Percentiles rank a stretch among this genome's conserved stretches.
These are phyloP conservation scores for Vanacampus margaritifer DNA, from an alignment of 2,113 vertebrate species.

Conservation along the genomic window DNA sequence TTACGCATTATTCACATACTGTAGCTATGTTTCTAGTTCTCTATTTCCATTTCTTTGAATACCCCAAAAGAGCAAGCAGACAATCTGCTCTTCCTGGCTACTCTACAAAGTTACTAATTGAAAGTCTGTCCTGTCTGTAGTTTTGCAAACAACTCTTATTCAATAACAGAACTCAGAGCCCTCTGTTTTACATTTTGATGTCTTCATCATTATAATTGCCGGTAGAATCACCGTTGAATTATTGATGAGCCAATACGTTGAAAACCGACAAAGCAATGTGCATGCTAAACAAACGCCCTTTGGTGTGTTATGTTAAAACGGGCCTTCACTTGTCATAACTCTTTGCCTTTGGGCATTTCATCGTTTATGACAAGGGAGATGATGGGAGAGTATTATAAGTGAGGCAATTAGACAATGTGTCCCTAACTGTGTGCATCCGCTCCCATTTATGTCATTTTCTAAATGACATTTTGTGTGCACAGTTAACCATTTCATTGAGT, in stretches of 20 bases:
- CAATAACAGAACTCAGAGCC: slow-evolving; percentile 42
- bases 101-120: slow-evolving; percentile 67
- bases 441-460: slow-evolving; percentile 9
- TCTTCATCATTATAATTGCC: slow-evolving; percentile 69
- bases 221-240: slow-evolving; percentile 58
- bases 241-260: slow-evolving; percentile 62
- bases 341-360: slow-evolving; percentile 52
- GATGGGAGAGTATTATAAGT: slow-evolving; percentile 40
- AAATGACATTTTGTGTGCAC: neutral
- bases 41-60: slow-evolving; percentile 52
- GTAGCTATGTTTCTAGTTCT: slow-evolving; percentile 40
- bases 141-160: slow-evolving; percentile 50
- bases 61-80: slow-evolving; percentile 56
- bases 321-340: slow-evolving; percentile 35
- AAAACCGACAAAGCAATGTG: slow-evolving; percentile 60
- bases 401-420: slow-evolving; percentile 55
- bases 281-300: slow-evolving; percentile 62
- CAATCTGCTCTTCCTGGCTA: slow-evolving; percentile 62
- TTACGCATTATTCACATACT: slow-evolving; percentile 37
- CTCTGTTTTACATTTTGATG: slow-evolving; percentile 64
- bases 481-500: neutral
- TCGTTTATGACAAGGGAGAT: slow-evolving; percentile 42
- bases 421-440: slow-evolving; percentile 26
- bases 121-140: slow-evolving; percentile 64
- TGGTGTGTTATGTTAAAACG: slow-evolving; percentile 34